Base-by-base conservation (phyloP, 2,888 invertebrate genomes). In the Rhimphoctona megacephalus region DNA sequence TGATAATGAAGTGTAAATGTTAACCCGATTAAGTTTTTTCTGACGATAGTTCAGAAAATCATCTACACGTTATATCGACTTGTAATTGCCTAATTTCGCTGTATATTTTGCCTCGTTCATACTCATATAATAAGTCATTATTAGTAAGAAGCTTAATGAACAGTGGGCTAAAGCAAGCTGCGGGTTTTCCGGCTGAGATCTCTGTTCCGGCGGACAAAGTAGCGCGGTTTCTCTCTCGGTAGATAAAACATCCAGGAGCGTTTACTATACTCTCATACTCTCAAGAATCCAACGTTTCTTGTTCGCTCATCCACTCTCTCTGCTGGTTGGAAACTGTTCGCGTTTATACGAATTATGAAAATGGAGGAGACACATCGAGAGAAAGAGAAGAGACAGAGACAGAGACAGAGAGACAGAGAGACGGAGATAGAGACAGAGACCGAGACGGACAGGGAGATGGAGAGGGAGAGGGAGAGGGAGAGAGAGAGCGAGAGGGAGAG, bases 141-240 rank as follows among this genome's bases (percentile, higher is more conserved):
- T 86, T 78, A 86, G 72, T 74, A 84, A 78, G 77, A 86, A 84
- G 81, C 77, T 83, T 84, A 86, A 86, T 84, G 84, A 86, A 86
- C 67, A 74, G 78, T 69, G 39, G 30, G 77, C 84, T 61, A 86
- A 84, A 81, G 84, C 49, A 52, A 84, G 52, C 30, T 49, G 33
- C 36, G 81, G 74, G 77, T 77, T 81, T 86, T 84, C 84, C 86
- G 81, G 81, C 54, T 78, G 81, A 66, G 84, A 84, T 61, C 84
- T 61, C 69, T 81, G 67, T 78, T 86, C 84, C 84, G 84, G 81
- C 46, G n/a, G 57, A 14, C 77, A 78, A 78, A 84, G 86, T 84
- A 72, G 78, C 67, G 67, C 49, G 57, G 61, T 76, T 61, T 67
- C 84, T 54, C 69, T 81, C 85, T 52, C 52, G 46, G 67, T 33